Conservation (phyloP, 1,140 invertebrate genomes). For the Globodera rostochiensis region DNA sequence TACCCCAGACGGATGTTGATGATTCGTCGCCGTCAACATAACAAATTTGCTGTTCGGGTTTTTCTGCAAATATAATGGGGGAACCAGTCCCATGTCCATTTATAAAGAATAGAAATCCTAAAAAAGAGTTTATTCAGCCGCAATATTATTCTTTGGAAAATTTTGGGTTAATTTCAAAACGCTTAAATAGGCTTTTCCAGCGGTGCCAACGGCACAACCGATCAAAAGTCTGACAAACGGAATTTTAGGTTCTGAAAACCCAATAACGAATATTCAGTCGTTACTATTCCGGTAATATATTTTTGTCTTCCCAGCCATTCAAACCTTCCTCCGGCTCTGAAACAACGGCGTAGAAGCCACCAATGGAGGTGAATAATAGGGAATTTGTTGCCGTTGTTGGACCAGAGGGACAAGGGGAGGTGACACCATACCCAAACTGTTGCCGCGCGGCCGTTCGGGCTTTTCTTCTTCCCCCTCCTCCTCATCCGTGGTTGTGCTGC, state of each 20-base stretch:
- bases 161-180: background rate
- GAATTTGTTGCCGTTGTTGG: background rate
- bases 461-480: no score
- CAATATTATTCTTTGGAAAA: background rate
- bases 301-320: background rate
- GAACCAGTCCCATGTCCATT: background rate
- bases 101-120: constrained; percentile 12
- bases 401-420: background rate
- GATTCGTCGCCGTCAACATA: background rate
- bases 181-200: no score
- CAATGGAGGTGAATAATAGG: background rate
- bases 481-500: no score
- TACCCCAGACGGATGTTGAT: background rate
- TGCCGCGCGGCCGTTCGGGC: background rate
- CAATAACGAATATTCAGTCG: no score
- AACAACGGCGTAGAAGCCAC: background rate
- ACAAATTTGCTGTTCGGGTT: background rate
- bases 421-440: background rate
- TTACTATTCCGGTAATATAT: no score
- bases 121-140: background rate
- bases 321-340: background rate
- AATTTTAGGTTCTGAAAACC: no score
- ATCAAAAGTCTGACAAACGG: no score
- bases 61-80: background rate
- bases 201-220: no score